These are phyloP conservation scores for Trematocara zebra DNA, from an alignment of 2,113 vertebrate species.

Conservation along the genomic window DNA sequence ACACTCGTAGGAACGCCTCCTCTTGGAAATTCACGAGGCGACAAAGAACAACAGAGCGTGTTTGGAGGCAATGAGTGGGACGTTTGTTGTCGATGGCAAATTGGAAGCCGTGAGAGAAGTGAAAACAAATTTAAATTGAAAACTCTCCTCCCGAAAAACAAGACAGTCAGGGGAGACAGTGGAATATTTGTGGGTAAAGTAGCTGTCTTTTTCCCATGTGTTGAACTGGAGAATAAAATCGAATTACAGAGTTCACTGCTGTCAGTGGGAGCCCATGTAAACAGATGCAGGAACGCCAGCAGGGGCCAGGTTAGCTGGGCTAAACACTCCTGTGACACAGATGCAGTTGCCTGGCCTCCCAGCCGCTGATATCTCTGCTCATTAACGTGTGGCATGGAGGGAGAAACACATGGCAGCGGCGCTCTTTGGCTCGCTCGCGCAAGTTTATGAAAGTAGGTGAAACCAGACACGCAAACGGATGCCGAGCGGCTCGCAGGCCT, in stretches of 20 bases:
- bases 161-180: constrained; percentile 13
- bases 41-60: background rate
- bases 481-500: background rate
- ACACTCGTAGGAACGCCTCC: background rate
- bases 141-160: constrained; percentile 23
- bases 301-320: constrained; percentile 10
- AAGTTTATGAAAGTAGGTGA: constrained; percentile 33
- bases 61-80: background rate
- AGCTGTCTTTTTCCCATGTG: constrained; percentile 33
- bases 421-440: constrained; percentile 32
- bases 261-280: constrained; percentile 34
- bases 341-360: constrained; percentile 20
- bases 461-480: constrained; percentile 62
- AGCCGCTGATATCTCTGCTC: constrained; percentile 27
- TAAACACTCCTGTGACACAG: constrained; percentile 27
- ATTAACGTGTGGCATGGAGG: constrained; percentile 50
- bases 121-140: constrained; percentile 43
- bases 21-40: background rate
- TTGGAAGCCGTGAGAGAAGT: constrained; percentile 9
- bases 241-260: constrained; percentile 21
- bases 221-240: constrained; percentile 27
- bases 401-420: constrained; percentile 58
- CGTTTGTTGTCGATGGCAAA: background rate
- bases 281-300: constrained; percentile 6
- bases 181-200: constrained; percentile 43